Percentiles rank a stretch among this genome's conserved stretches.
These are phyloP conservation scores for Congeria kusceri DNA, from an alignment of 2,888 invertebrate genomes.

Conservation along the genomic window DNA sequence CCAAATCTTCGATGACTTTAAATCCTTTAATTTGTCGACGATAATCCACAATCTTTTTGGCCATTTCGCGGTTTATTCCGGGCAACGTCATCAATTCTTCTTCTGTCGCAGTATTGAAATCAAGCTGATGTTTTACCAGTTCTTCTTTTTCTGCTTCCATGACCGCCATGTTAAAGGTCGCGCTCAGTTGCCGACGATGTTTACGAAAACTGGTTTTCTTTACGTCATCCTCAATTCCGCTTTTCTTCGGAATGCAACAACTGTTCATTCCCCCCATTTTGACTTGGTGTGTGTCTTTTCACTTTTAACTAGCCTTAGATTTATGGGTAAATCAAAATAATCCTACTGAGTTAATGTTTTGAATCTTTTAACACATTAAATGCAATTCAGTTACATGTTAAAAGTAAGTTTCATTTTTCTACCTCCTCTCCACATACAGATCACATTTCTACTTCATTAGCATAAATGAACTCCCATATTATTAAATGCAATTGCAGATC, in stretches of 20 bases:
- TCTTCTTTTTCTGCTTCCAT: conserved; percentile 68
- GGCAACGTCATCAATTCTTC: conserved; percentile 93
- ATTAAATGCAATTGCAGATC: too few relatives aligned
- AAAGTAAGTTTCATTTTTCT: too few relatives aligned
- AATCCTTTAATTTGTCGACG: conserved; percentile 92
- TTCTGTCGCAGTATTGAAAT: conserved; percentile 88
- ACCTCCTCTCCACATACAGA: too few relatives aligned
- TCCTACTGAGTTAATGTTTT: too few relatives aligned
- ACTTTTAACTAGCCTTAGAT: too few relatives aligned
- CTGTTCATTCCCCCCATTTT: conserved; percentile 82
- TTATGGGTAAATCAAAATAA: too few relatives aligned
- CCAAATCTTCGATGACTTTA: conserved; percentile 92
- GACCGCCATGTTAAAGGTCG: conserved; percentile 81
- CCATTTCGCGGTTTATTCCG: conserved; percentile 90
- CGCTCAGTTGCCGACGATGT: conserved; percentile 82
- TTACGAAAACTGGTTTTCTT: conserved; percentile 61
- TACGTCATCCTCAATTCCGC: conserved; percentile 64
- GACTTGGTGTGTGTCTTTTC: too few relatives aligned
- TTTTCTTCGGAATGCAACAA: conserved; percentile 78
- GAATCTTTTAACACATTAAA: too few relatives aligned
- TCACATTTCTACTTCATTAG: too few relatives aligned
- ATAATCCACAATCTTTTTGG: conserved; percentile 92
- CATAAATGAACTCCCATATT: too few relatives aligned
- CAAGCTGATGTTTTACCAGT: conserved; percentile 70
- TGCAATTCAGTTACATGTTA: too few relatives aligned